phyloP scores from a whole-genome alignment of 2,888 invertebrate genomes.

The Chaitophorus viminalis region DNA sequence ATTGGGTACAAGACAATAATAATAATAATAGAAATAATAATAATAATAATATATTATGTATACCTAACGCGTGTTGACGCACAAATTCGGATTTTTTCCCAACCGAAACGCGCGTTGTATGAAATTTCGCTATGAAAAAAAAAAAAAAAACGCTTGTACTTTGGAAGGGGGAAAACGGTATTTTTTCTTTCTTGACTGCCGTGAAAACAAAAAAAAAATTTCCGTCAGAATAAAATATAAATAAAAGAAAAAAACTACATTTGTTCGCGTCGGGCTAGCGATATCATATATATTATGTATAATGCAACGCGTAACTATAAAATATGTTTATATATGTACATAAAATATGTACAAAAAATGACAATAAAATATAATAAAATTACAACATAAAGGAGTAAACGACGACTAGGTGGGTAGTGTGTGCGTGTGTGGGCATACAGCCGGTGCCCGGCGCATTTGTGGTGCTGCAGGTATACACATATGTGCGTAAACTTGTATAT shows the following conservation, averaged over 20 bases:
- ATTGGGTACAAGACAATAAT: neutral
- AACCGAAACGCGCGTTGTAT: neutral
- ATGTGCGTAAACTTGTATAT: too few relatives aligned
- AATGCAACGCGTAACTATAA: neutral
- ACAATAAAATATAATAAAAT: constrained; percentile 14
- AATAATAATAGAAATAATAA: constrained; percentile 27
- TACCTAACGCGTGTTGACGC: constrained; percentile 16
- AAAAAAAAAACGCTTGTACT: neutral
- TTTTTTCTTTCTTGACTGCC: neutral
- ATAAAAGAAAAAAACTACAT: neutral
- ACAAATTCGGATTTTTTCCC: constrained; percentile 18
- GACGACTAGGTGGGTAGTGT: constrained; percentile 53
- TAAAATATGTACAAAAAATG: neutral
- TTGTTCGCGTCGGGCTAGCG: neutral
- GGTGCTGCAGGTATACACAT: too few relatives aligned
- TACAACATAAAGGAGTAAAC: constrained; percentile 38
- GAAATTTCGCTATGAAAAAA: neutral
- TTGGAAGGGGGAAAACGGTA: neutral
- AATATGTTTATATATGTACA: neutral
- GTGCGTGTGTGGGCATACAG: neutral
- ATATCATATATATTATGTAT: neutral
- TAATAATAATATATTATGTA: constrained; percentile 12
- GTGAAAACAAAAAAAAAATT: too few relatives aligned
- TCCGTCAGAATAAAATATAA: neutral
- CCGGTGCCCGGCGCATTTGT: too few relatives aligned